Base-by-base conservation (phyloP, 1,140 invertebrate species). In the Amyelois transitella region DNA sequence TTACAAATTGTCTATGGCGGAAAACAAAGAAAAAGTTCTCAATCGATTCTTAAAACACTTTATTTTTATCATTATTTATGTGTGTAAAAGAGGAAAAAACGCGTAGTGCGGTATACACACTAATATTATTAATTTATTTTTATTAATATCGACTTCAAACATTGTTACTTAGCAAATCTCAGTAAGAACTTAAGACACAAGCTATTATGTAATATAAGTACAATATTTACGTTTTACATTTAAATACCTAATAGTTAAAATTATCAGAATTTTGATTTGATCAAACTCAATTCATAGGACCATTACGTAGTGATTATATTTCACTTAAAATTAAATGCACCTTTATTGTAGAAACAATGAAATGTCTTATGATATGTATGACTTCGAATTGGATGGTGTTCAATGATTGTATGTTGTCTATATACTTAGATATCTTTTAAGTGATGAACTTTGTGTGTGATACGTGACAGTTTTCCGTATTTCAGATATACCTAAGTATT, bases 281-380 rank as follows among this genome's bases (percentile, higher is more conserved):
- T 38, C 32, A 38, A 38, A 38, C n/a, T 14, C 12, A 38, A 38
- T 38, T 55, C 50, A 69, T 77, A 75, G 72, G 68, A 78, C 75
- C 72, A 78, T 75, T 61, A 60, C 54, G 50, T 77, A 73, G 55
- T 45, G 49, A 32, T 68, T 69, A 69, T 60, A 62, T 32, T 59
- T 65, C 72, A 73, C 63, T 43, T 75, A 69, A 24, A 49, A 58
- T 67, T 69, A 75, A 75, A 63, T 69, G 72, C 75, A 75, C 75
- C 70, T 66, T 75, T 67, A 55, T 72, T 69, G 64, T 43, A 58
- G 47, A 32, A 48, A 10, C 25, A 54, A 43, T 28, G 44, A 21
- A 53, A 28, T 38, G 47, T 59, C 45, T 59, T 43, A 51, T 55
- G 53, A 54, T 54, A 38, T 2, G 32, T 38, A 14, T 38, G 32